Evolutionary conservation across 2,888 invertebrate genomes (phyloP).

Genomic region (Hemithea aestivaria): DNA sequence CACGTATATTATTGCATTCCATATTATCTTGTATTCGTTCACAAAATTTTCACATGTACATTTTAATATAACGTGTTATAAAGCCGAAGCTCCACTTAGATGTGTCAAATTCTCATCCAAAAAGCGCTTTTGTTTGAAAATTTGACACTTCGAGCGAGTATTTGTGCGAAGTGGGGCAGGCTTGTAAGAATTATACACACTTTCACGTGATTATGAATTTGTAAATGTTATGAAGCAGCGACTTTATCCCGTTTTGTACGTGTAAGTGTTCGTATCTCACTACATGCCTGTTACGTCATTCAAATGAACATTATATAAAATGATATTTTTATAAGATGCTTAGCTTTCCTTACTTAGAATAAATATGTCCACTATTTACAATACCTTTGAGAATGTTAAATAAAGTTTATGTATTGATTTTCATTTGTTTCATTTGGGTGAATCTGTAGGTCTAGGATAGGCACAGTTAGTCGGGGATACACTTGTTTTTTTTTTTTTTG

Average conservation of each 20-base stretch:
- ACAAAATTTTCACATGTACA: constrained; percentile 13
- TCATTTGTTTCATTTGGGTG: constrained; percentile 26
- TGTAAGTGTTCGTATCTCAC: constrained; percentile 33
- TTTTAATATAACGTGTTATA: constrained; percentile 8
- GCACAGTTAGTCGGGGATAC: too few relatives aligned
- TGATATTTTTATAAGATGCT: constrained; percentile 77
- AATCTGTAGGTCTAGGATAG: neutral
- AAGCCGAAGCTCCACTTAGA: constrained; percentile 1
- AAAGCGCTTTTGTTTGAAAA: too few relatives aligned
- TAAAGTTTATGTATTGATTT: constrained; percentile 68
- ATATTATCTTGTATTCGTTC: constrained; percentile 19
- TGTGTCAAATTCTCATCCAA: constrained; percentile 11
- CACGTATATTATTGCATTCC: constrained; percentile 26
- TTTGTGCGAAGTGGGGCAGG: too few relatives aligned
- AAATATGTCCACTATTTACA: constrained; percentile 75
- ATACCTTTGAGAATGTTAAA: constrained; percentile 62
- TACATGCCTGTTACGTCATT: constrained; percentile 61
- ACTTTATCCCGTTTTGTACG: constrained; percentile 18
- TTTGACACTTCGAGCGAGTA: too few relatives aligned
- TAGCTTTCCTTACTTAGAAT: constrained; percentile 71
- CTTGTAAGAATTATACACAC: too few relatives aligned
- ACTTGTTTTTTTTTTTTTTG: neutral
- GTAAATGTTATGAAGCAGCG: constrained; percentile 21
- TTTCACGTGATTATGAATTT: constrained; percentile 18
- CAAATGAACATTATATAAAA: constrained; percentile 48